Evolutionary conservation across 2,888 invertebrate species (phyloP).

Genomic region (Cephus pygmeus): DNA sequence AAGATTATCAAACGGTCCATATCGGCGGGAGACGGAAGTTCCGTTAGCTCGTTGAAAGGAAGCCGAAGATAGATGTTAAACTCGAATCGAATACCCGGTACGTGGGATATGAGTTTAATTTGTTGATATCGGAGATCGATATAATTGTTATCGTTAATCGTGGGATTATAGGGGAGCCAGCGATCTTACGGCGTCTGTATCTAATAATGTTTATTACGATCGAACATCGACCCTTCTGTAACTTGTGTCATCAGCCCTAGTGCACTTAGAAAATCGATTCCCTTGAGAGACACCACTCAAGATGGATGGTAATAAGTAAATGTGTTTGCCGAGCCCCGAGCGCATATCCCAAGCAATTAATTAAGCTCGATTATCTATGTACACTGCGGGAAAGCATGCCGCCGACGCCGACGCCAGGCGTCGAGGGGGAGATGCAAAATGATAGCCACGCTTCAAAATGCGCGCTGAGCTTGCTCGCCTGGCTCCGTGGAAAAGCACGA

Average conservation of each 20-base stretch:
- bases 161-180: not conserved
- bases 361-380: slow-evolving; percentile 63
- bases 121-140: not conserved
- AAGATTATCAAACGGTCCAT: not conserved
- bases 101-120: not conserved
- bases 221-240: slow-evolving; percentile 39
- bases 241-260: slow-evolving; percentile 45
- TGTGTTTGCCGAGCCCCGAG: slow-evolving; percentile 57
- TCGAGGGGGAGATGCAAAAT: slow-evolving; percentile 41
- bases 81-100: not conserved
- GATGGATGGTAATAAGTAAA: slow-evolving; percentile 62
- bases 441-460: slow-evolving; percentile 46
- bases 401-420: slow-evolving; percentile 17
- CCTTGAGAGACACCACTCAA: slow-evolving; percentile 52
- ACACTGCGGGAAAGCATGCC: slow-evolving; percentile 51
- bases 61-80: not conserved
- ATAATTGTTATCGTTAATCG: not conserved
- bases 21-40: not conserved
- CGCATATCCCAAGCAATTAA: slow-evolving; percentile 60
- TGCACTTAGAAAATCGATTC: slow-evolving; percentile 58
- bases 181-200: not conserved
- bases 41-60: not conserved
- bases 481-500: not conserved
- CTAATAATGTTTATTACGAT: slow-evolving; percentile 23
- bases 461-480: slow-evolving; percentile 19